Evolutionary conservation across 2,113 vertebrate species (phyloP).

Genomic region (Odobenus rosmarus): DNA sequence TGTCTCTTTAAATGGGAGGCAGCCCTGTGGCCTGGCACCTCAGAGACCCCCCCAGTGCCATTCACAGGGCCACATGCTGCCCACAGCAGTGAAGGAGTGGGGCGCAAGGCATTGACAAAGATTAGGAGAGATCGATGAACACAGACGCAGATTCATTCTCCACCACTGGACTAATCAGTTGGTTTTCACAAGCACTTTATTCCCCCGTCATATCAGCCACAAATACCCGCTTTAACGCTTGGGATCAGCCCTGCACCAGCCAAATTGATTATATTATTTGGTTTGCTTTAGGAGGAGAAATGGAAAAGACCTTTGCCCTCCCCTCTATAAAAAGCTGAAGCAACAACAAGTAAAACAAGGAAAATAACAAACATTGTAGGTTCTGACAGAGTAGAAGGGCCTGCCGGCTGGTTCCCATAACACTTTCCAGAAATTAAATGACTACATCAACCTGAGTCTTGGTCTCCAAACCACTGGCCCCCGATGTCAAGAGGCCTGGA

Average conservation of each 20-base stretch:
- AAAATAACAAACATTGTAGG: not conserved
- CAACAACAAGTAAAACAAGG: constrained; percentile 15
- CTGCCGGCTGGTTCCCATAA: not conserved
- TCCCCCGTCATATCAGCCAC: constrained; percentile 66
- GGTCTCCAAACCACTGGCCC: not conserved
- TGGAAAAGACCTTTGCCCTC: constrained; percentile 65
- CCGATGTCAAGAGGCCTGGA: not conserved
- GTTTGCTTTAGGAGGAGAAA: constrained; percentile 64
- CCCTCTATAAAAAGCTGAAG: not conserved
- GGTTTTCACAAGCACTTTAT: constrained; percentile 76
- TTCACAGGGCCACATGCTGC: not conserved
- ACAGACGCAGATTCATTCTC: not conserved
- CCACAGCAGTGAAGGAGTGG: not conserved
- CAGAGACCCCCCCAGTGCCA: not conserved
- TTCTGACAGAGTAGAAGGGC: not conserved
- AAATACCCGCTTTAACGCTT: constrained; percentile 40
- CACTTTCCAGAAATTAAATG: constrained; percentile 40
- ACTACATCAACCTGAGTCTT: not conserved
- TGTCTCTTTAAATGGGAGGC: constrained; percentile 38
- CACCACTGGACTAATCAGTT: constrained; percentile 50
- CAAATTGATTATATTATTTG: constrained; percentile 71
- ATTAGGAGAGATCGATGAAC: constrained; percentile 69
- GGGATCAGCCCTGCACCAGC: not conserved
- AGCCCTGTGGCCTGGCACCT: not conserved
- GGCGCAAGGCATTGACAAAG: not conserved